Evolutionary conservation across 1,140 invertebrate genomes (phyloP).

Genomic region (Pseudachorutes palmiensis): DNA sequence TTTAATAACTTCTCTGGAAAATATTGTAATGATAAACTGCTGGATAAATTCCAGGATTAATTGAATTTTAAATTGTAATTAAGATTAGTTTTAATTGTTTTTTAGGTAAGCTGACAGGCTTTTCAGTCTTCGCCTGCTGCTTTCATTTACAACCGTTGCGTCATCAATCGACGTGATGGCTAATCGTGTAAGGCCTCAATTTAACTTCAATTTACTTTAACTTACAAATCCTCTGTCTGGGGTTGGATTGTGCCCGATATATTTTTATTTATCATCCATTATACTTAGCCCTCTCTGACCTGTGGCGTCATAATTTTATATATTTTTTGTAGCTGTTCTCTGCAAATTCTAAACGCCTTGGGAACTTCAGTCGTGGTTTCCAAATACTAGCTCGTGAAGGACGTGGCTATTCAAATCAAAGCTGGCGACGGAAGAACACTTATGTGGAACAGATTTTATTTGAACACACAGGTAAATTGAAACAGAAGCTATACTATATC

Average conservation of each 20-base stretch:
- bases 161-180: conserved; percentile 21
- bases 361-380: conserved; percentile 11
- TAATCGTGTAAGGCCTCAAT: conserved; percentile 22
- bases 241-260: too few relatives aligned
- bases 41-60: too few relatives aligned
- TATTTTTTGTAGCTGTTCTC: conserved; percentile 24
- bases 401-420: conserved; percentile 30
- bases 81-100: too few relatives aligned
- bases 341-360: conserved; percentile 15
- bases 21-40: too few relatives aligned
- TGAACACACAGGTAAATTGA: conserved; percentile 26
- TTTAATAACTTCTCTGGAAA: too few relatives aligned
- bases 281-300: too few relatives aligned
- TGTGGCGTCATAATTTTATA: background rate
- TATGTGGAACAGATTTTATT: conserved; percentile 35
- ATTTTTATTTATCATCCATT: too few relatives aligned
- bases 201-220: background rate
- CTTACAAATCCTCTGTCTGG: background rate
- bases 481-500: background rate
- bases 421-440: conserved; percentile 33
- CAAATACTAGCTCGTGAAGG: background rate
- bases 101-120: too few relatives aligned
- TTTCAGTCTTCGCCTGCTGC: too few relatives aligned
- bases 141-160: too few relatives aligned
- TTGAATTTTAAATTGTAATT: too few relatives aligned